Base-by-base conservation (phyloP, 2,888 invertebrate species). In the Nyleta sp. region DNA sequence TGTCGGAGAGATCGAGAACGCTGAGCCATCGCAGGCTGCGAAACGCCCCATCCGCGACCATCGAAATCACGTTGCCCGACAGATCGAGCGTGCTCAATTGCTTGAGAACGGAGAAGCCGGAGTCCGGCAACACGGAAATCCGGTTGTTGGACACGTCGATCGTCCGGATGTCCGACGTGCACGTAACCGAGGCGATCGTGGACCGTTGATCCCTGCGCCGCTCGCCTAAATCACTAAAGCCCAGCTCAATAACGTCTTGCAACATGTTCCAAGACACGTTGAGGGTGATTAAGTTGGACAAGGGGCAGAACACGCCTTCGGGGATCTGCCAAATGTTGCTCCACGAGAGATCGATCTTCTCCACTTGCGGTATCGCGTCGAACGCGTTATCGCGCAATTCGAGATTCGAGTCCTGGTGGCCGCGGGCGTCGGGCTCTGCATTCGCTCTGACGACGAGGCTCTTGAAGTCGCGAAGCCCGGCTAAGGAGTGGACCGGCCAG, bases 311-410 rank as follows among this genome's bases (percentile, higher is more conserved):
- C 80, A 96, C 92, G 87, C 95, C 95, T 86, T 96, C 96, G 20
- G 97, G 96, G 89, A 97, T 94, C 64, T 96, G 95, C 96, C 96
- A 96, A 88, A 97, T 96, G 90, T 97, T 97, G 91, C 97, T 97
- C 87, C 94, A 95, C 88, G 96, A 96, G 81, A 97, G 92, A 89
- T 97, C 97, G 80, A 97, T 92, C 84, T 95, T 93, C 91, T 97
- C 97, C 84, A 97, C 92, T 89, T 96, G 95, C 78, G 94, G 93
- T 72, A 95, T 94, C 74, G 94, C 94, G 74, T 94, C 92, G 91
- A 97, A 96, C 85, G 96, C 95, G 81, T 95, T 95, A 35, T 94
- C 92, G 84, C 95, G 95, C 86, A 97, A 93, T 91, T 97, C 96
- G 88, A 97, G 93, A 86, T 95, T 96, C 92, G 96, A 94, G 55